These are phyloP conservation scores for Suillia variegata DNA, from an alignment of 2,888 invertebrate species.

Conservation along the genomic window DNA sequence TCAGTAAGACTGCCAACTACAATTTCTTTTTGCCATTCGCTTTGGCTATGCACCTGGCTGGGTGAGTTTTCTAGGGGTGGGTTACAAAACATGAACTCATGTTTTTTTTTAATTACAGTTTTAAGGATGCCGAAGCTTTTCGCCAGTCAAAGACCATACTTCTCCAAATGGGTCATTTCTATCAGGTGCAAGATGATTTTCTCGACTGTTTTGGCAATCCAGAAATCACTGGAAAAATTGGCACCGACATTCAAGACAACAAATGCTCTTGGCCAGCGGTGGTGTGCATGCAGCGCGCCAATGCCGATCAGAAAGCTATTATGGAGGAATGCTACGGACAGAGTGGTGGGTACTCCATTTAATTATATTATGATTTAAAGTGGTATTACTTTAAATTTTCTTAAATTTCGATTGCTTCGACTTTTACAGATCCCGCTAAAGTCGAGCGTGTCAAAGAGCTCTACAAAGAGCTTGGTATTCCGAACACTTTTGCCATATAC, in stretches of 20 bases:
- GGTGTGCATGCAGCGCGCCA: constrained; percentile 81
- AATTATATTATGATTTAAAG: background rate
- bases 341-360: constrained; percentile 45
- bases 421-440: constrained; percentile 68
- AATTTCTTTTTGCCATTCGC: constrained; percentile 92
- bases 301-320: constrained; percentile 71
- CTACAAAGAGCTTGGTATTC: constrained; percentile 78
- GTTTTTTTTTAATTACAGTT: constrained; percentile 35
- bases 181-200: constrained; percentile 83
- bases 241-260: constrained; percentile 92
- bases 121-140: constrained; percentile 78
- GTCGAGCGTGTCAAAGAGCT: constrained; percentile 74
- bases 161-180: constrained; percentile 92
- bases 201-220: constrained; percentile 87
- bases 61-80: constrained; percentile 52
- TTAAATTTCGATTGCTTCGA: constrained; percentile 22
- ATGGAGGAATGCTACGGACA: constrained; percentile 80
- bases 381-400: background rate
- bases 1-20: constrained; percentile 93
- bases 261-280: constrained; percentile 96
- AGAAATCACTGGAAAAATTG: constrained; percentile 83
- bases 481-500: constrained; percentile 77
- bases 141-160: constrained; percentile 85
- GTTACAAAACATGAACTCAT: background rate
- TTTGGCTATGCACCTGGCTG: constrained; percentile 84